Percentiles rank a stretch among this genome's conserved stretches.
Evolutionary conservation across 2,797 vertebrate species (phyloP).

Genomic region (Anguilla marmorata): DNA sequence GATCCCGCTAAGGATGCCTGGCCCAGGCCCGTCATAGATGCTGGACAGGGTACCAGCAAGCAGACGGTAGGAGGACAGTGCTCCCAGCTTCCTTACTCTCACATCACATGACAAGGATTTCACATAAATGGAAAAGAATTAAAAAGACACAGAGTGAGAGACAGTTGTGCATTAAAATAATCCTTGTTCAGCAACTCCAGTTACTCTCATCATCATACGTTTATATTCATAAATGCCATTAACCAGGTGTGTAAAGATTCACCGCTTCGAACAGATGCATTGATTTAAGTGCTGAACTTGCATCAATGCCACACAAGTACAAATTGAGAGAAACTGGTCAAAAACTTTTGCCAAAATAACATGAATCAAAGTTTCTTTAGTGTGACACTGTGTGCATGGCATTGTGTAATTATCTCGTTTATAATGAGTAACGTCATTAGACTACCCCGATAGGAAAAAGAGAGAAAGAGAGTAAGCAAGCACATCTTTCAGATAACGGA

Average conservation of each 20-base stretch:
- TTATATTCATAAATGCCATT: not conserved
- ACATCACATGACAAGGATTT: not conserved
- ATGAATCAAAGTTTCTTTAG: not conserved
- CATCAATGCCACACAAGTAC: too few relatives aligned
- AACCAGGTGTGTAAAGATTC: too few relatives aligned
- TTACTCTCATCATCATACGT: not conserved
- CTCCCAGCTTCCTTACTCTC: not conserved
- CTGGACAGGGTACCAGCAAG: not conserved
- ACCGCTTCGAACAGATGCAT: too few relatives aligned
- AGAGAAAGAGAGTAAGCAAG: not conserved
- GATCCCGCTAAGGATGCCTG: not conserved
- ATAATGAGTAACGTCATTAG: not conserved
- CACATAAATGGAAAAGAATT: not conserved
- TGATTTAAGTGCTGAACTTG: too few relatives aligned
- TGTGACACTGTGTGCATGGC: not conserved
- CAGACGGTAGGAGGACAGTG: not conserved
- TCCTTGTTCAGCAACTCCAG: not conserved
- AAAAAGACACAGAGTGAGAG: not conserved
- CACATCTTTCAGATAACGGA: too few relatives aligned
- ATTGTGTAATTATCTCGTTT: not conserved
- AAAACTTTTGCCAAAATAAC: not conserved
- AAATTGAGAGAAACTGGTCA: too few relatives aligned
- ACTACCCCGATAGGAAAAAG: not conserved
- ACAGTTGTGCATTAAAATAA: not conserved
- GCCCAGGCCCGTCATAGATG: not conserved